These are phyloP conservation scores for Ophthalmolycus amberensis DNA, from an alignment of 2,113 vertebrate species.

Conservation along the genomic window DNA sequence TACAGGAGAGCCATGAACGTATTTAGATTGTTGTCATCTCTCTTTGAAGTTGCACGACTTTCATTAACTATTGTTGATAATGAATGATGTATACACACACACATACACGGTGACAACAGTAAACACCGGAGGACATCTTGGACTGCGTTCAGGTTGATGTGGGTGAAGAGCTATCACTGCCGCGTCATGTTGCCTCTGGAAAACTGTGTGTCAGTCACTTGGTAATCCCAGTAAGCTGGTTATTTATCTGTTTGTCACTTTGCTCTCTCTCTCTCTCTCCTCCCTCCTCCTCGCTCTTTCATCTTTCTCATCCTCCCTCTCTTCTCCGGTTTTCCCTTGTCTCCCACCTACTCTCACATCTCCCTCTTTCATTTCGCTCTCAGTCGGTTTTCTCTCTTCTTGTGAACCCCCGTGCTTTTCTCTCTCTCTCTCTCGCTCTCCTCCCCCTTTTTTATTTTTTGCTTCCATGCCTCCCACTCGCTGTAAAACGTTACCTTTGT, in stretches of 20 bases:
- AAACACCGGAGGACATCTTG: slow-evolving; percentile 71
- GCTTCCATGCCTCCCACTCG: slow-evolving; percentile 71
- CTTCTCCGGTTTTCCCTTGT: slow-evolving; percentile 74
- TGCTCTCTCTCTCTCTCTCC: slow-evolving; percentile 52
- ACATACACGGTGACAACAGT: slow-evolving; percentile 39
- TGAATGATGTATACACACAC: background rate
- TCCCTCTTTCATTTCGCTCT: slow-evolving; percentile 72
- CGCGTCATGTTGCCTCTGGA: slow-evolving; percentile 71
- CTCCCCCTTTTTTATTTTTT: slow-evolving; percentile 33
- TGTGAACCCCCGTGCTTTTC: slow-evolving; percentile 48
- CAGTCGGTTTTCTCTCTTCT: slow-evolving; percentile 50
- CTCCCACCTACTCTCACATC: slow-evolving; percentile 76
- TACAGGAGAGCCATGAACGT: too few species aligned
- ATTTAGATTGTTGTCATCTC: background rate
- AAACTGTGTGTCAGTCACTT: slow-evolving; percentile 78
- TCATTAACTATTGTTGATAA: background rate
- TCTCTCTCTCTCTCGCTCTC: slow-evolving; percentile 31
- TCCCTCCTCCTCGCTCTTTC: slow-evolving; percentile 56
- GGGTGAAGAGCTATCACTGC: slow-evolving; percentile 79
- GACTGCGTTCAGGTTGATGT: slow-evolving; percentile 75
- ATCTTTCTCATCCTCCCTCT: slow-evolving; percentile 72
- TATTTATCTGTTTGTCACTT: slow-evolving; percentile 81
- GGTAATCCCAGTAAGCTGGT: slow-evolving; percentile 82
- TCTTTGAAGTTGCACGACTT: background rate
- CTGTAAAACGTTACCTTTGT: slow-evolving; percentile 72